Base-by-base conservation (phyloP, 2,797 vertebrate genomes). In the Enteromius afrohamiltoni region DNA sequence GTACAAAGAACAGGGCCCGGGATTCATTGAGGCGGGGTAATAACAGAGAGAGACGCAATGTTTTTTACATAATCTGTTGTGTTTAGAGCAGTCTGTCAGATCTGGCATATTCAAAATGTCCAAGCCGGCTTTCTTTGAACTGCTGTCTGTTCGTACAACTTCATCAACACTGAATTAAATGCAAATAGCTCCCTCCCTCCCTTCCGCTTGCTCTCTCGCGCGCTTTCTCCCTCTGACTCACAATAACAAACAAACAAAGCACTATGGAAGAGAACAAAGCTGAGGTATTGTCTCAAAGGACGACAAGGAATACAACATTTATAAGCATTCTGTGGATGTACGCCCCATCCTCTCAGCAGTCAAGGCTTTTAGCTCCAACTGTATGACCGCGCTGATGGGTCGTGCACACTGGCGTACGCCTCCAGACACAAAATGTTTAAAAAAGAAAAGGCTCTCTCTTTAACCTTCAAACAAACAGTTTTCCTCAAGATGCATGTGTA, bases 261-360 rank as follows among this genome's bases (percentile, higher is more conserved):
- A 90, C 67, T 85, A 82, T 87, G 80, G 83, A 86, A 88, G 88
- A 85, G 88, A 89, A 89, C 89, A 90, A 89, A 90, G 82, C 75
- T 68, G 87, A 88, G 88, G 91, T 89, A 88, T 84, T 85, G 89
- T 86, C 88, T 90, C 85, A 82, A 89, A 88, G 88, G 90, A 89
- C 53, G 51, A 78, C 82, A 83, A 80, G 80, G 77, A 83, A 92
- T 93, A 80, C 87, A 93, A 90, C 87, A 91, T 93, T 92, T 88
- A 92, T 93, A 91, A 93, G 87, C 87, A 77, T 85, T 88, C 85
- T 71, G 79, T 85, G 76, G 70, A 76, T 82, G 82, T 73, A 23
- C 70, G 80, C 64, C 73, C 68, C 73, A 86, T 83, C 70, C 73
- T 86, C 70, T 77, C 84, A 70, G 79, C 82, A 65, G 79, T 51